Conservation (phyloP, 2,888 invertebrate genomes). For the Leptinotarsa juncta region DNA sequence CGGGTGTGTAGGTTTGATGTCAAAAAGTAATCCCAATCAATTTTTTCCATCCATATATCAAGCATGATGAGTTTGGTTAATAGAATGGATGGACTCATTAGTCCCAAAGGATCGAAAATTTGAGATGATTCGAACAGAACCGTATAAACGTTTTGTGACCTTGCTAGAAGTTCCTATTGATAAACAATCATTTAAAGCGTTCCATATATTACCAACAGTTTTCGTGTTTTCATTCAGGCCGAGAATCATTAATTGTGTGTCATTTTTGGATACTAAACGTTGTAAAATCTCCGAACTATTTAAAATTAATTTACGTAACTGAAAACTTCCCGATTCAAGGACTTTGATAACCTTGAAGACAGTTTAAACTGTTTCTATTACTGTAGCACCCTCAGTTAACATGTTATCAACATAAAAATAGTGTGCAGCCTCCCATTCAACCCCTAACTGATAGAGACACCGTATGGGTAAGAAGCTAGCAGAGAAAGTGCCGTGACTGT, state of each 20-base stretch:
- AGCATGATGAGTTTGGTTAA: too few species aligned
- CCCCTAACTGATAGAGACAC: constrained; percentile 23
- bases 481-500: too few species aligned
- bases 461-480: constrained; percentile 18
- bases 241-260: neutral
- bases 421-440: constrained; percentile 17
- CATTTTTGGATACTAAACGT: constrained; percentile 21
- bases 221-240: constrained; percentile 28
- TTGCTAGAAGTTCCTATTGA: neutral
- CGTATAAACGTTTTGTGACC: too few species aligned
- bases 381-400: constrained; percentile 14
- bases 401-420: constrained; percentile 33
- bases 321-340: constrained; percentile 22
- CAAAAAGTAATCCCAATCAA: too few species aligned
- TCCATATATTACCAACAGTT: constrained; percentile 32
- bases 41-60: too few species aligned
- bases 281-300: constrained; percentile 29
- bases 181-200: neutral
- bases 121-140: too few species aligned
- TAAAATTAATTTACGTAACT: constrained; percentile 24
- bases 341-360: neutral
- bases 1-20: too few species aligned
- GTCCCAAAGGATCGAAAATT: too few species aligned
- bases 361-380: constrained; percentile 14
- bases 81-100: too few species aligned